Conservation (phyloP, 2,113 vertebrate genomes). For the Labeo catla region DNA sequence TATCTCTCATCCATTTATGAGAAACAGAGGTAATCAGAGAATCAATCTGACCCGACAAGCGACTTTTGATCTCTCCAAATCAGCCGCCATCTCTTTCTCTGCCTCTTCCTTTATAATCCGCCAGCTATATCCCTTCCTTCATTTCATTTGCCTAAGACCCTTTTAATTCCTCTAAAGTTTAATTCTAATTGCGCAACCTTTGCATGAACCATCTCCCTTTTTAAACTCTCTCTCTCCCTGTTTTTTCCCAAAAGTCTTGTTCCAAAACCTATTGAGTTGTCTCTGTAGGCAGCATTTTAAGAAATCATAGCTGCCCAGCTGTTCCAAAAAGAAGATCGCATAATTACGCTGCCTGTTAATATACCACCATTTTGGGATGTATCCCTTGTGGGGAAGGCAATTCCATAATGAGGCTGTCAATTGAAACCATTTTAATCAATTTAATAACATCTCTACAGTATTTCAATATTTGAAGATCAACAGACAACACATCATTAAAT, state of each 20-base stretch:
- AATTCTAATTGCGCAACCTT: constrained; percentile 25
- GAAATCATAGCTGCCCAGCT: neutral
- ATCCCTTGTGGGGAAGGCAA: neutral
- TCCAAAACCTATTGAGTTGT: constrained; percentile 2
- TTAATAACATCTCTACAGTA: no score
- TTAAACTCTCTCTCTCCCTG: constrained; percentile 5
- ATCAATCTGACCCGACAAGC: constrained; percentile 63
- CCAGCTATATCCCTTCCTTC: constrained; percentile 14
- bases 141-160: constrained; percentile 50
- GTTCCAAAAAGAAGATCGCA: neutral
- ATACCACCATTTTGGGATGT: neutral
- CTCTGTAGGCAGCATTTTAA: constrained; percentile 21
- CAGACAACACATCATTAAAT: neutral
- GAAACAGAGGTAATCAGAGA: constrained; percentile 57
- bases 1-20: constrained; percentile 53
- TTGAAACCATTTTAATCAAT: no score
- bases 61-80: constrained; percentile 50
- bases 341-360: neutral
- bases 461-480: neutral
- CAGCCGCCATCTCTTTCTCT: constrained; percentile 12
- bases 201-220: constrained; percentile 15
- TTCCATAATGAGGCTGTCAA: neutral
- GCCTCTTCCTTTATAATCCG: constrained; percentile 38
- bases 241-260: neutral
- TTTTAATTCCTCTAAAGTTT: constrained; percentile 37